These are phyloP conservation scores for Ciconia boyciana DNA, from an alignment of 2,113 vertebrate species.

Conservation along the genomic window DNA sequence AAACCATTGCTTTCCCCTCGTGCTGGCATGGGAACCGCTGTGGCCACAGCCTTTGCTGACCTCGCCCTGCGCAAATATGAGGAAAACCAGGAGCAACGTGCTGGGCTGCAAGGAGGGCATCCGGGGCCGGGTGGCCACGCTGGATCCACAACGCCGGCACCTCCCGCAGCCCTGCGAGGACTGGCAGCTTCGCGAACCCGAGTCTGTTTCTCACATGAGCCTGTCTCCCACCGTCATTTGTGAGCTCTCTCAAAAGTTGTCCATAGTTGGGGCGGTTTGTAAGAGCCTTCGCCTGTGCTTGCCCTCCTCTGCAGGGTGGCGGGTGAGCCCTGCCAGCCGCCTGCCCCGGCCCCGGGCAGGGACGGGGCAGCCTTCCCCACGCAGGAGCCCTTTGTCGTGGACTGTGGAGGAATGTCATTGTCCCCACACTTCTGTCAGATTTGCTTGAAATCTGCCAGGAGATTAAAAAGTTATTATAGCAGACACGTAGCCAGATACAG, in stretches of 20 bases:
- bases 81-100: not conserved
- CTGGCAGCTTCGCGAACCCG: rapidly evolving
- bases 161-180: not conserved
- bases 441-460: slow-evolving; percentile 19
- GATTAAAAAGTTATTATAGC: slow-evolving; percentile 38
- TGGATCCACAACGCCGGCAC: not conserved
- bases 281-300: not conserved
- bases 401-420: not conserved
- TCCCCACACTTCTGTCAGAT: slow-evolving; percentile 34
- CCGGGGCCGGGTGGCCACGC: rapidly evolving
- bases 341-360: not conserved
- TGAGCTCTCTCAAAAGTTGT: not conserved
- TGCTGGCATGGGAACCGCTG: not conserved
- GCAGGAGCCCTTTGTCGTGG: not conserved
- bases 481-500: slow-evolving; percentile 28
- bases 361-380: not conserved
- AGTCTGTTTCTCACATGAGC: not conserved
- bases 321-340: not conserved
- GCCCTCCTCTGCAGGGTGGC: rapidly evolving
- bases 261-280: not conserved
- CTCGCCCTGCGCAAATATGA: not conserved
- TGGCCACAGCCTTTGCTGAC: not conserved
- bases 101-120: not conserved
- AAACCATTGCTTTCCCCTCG: not conserved
- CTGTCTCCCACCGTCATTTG: not conserved